Percentiles rank a stretch among this genome's conserved stretches.
These are phyloP conservation scores for Chelidonichthys spinosus DNA, from an alignment of 2,797 vertebrate genomes.

Conservation along the genomic window DNA sequence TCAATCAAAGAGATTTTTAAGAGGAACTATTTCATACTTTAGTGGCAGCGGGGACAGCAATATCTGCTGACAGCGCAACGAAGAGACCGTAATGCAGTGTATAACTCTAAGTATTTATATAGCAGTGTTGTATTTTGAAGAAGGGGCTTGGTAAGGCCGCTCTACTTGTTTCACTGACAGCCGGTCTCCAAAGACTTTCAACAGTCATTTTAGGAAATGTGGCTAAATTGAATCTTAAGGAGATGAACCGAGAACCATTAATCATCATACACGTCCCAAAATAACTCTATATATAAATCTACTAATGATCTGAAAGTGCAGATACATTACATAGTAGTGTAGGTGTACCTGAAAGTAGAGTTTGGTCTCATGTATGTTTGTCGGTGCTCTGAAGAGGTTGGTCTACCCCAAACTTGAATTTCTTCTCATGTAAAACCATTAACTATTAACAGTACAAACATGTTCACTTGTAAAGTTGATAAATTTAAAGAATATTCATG, in stretches of 20 bases:
- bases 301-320: background rate
- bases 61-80: background rate
- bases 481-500: too few species aligned
- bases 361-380: background rate
- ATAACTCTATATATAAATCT: background rate
- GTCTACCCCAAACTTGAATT: too few species aligned
- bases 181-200: background rate
- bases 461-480: too few species aligned
- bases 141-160: background rate
- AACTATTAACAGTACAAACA: too few species aligned
- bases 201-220: slow-evolving; percentile 9
- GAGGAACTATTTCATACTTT: background rate
- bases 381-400: too few species aligned
- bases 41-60: background rate
- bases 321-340: background rate
- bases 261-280: background rate
- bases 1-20: background rate
- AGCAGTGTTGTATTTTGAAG: background rate
- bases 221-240: slow-evolving; percentile 4
- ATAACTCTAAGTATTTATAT: background rate
- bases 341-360: background rate
- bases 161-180: background rate
- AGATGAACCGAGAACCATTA: background rate
- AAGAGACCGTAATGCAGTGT: background rate
- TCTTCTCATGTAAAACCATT: too few species aligned